Base-by-base conservation (phyloP, 1,140 invertebrate species). In the Ceratoteleas bidentatus region DNA sequence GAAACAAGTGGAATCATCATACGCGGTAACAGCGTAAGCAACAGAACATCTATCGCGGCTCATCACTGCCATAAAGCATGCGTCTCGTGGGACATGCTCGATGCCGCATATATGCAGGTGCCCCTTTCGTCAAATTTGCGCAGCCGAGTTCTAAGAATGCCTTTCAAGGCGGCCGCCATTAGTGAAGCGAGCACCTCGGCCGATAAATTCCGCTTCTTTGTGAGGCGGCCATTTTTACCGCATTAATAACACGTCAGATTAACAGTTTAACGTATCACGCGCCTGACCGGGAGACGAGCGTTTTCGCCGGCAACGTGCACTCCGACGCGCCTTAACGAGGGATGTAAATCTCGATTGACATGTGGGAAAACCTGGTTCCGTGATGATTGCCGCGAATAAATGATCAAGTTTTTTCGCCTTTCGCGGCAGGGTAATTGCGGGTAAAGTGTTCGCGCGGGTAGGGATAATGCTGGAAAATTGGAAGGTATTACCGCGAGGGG, bases 201-300 rank as follows among this genome's bases (percentile, higher is more conserved):
- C 72, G 49, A 81, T 81, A 81, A 76, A 81, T 81, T 68, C 43
- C 58, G 50, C 73, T 76, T 75, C 70, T 81, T 81, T 81, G 78
- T 75, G 72, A 47, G 66, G 54, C 57, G 56, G 6, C 49, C 60
- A 75, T 81, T 81, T 81, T 81, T 81, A 81, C 78, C 65, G 72
- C 70, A 81, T 81, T 81, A 81, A 81, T 75, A 75, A 75, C 78
- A 74, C 57, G 78, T 81, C 78, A 75, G 78, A 81, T 81, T 81
- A 81, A 74, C 70, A 73, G 76, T 73, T 80, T 79, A 72, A 79
- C 66, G 58, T 69, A 77, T 70, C 65, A 52, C 32, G 45, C 13
- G 15, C 43, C 65, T 74, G 45, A 64, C 53, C 56, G 38, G 11
- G 33, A 68, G 49, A 54, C 73, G 47, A 49, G 50, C 62, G 43